phyloP scores from a whole-genome alignment of 2,113 vertebrate genomes.

The Sinocyclocheilus anshuiensis region DNA sequence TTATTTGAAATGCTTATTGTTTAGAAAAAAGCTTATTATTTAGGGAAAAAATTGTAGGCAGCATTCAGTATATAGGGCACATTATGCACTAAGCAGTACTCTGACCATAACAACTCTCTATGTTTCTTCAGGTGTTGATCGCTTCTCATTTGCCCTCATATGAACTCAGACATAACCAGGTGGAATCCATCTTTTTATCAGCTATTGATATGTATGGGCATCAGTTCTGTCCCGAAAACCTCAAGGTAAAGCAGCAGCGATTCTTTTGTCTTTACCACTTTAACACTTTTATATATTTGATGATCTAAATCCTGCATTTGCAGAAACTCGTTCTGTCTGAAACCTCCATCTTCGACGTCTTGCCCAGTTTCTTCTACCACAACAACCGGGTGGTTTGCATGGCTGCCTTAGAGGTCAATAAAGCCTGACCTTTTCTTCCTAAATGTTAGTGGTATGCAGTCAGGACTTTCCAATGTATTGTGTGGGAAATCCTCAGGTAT shows the following conservation, averaged over 20 bases:
- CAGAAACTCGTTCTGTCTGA: slow-evolving; percentile 98
- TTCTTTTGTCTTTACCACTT: background rate
- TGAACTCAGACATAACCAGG: slow-evolving; percentile 95
- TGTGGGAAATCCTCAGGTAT: slow-evolving; percentile 79
- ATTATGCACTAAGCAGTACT: background rate
- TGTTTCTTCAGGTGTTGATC: slow-evolving; percentile 83
- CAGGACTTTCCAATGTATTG: background rate
- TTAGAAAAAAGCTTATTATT: too few species aligned
- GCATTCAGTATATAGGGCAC: background rate
- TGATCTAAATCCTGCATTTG: background rate
- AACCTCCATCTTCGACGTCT: slow-evolving; percentile 97
- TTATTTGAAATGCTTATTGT: too few species aligned
- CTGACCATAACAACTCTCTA: slow-evolving; percentile 9
- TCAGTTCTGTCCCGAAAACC: slow-evolving; percentile 96
- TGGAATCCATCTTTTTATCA: slow-evolving; percentile 96
- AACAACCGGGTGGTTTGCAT: slow-evolving; percentile 90
- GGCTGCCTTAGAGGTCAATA: slow-evolving; percentile 90
- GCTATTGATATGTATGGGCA: slow-evolving; percentile 94
- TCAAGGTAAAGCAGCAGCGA: slow-evolving; percentile 80
- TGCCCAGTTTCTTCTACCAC: slow-evolving; percentile 96
- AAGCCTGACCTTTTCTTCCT: too few species aligned
- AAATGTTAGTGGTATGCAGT: background rate
- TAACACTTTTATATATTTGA: background rate
- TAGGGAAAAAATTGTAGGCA: too few species aligned
- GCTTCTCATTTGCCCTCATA: slow-evolving; percentile 94